Conservation (phyloP, 1,140 invertebrate species). For the Brachystomella parvula region DNA sequence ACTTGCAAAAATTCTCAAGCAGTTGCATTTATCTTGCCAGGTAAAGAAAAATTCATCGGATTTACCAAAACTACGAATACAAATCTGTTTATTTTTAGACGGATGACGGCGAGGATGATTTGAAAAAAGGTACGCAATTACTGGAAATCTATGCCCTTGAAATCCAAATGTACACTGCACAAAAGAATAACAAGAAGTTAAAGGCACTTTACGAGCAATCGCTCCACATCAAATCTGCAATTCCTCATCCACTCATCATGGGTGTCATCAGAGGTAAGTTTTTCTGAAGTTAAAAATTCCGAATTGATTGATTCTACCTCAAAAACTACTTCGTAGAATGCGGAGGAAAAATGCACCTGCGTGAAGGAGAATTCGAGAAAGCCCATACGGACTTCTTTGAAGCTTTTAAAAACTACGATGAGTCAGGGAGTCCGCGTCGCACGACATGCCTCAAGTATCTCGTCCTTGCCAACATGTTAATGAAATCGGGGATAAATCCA, state of each 20-base stretch:
- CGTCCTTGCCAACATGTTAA: constrained; percentile 97
- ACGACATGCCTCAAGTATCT: constrained; percentile 98
- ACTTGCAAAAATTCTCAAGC: constrained; percentile 99
- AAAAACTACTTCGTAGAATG: constrained; percentile 64
- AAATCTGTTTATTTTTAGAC: constrained; percentile 75
- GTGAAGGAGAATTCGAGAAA: constrained; percentile 97
- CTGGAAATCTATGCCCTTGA: constrained; percentile 98
- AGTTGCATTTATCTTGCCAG: constrained; percentile 75
- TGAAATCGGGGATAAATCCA: constrained; percentile 99
- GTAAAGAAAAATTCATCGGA: background rate
- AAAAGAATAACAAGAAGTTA: constrained; percentile 99
- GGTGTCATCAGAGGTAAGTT: constrained; percentile 87
- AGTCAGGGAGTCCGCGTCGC: constrained; percentile 92
- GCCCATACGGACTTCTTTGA: constrained; percentile 99
- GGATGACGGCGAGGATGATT: constrained; percentile 97
- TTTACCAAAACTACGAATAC: background rate
- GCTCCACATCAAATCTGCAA: constrained; percentile 96
- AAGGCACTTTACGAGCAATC: constrained; percentile 98
- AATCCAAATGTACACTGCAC: constrained; percentile 99
- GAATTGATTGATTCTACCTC: constrained; percentile 16
- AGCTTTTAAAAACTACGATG: constrained; percentile 99
- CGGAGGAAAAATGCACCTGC: constrained; percentile 98
- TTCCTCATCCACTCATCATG: constrained; percentile 99
- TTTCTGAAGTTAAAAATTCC: constrained; percentile 11
- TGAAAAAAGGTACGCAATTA: constrained; percentile 94